A percentile compares a stretch with the other conserved stretches of the same genome.
Evolutionary conservation across 2,888 invertebrate species (phyloP).

Genomic region (Embidobia sp.): DNA sequence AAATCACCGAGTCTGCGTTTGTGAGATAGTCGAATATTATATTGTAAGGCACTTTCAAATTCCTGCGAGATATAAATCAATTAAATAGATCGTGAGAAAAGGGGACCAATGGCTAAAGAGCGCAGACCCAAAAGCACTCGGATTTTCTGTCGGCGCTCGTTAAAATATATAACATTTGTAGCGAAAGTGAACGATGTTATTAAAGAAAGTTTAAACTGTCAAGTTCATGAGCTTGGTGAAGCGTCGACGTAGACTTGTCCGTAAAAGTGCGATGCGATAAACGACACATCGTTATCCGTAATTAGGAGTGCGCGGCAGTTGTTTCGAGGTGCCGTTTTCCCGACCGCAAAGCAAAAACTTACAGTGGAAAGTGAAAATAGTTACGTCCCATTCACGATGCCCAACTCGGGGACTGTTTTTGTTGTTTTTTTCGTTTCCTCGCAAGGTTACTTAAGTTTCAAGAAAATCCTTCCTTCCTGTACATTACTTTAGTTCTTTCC

Average conservation of each 20-base stretch:
- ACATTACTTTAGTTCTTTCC: too few relatives aligned
- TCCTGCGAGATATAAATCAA: slow-evolving; percentile 49
- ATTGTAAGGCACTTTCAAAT: slow-evolving; percentile 46
- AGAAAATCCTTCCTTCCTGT: too few relatives aligned
- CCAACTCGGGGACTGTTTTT: too few relatives aligned
- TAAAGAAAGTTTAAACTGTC: slow-evolving; percentile 70
- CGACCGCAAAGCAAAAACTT: neutral
- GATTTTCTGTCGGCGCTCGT: slow-evolving; percentile 33
- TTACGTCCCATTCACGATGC: too few relatives aligned
- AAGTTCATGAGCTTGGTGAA: slow-evolving; percentile 50
- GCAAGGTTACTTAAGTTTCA: too few relatives aligned
- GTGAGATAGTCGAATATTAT: slow-evolving; percentile 27
- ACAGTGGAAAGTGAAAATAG: slow-evolving; percentile 8
- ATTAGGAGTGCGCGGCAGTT: neutral
- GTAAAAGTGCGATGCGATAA: slow-evolving; percentile 25
- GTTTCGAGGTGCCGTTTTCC: neutral
- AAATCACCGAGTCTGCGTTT: slow-evolving; percentile 25
- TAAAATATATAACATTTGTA: slow-evolving; percentile 61
- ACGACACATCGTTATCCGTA: neutral
- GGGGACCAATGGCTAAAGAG: slow-evolving; percentile 1
- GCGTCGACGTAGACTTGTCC: slow-evolving; percentile 16
- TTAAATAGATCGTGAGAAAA: slow-evolving; percentile 58
- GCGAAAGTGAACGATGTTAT: slow-evolving; percentile 70
- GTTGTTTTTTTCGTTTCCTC: too few relatives aligned
- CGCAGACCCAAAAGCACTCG: slow-evolving; percentile 40